Base-by-base conservation (phyloP, 2,888 invertebrate species). In the Erebia epiphron region DNA sequence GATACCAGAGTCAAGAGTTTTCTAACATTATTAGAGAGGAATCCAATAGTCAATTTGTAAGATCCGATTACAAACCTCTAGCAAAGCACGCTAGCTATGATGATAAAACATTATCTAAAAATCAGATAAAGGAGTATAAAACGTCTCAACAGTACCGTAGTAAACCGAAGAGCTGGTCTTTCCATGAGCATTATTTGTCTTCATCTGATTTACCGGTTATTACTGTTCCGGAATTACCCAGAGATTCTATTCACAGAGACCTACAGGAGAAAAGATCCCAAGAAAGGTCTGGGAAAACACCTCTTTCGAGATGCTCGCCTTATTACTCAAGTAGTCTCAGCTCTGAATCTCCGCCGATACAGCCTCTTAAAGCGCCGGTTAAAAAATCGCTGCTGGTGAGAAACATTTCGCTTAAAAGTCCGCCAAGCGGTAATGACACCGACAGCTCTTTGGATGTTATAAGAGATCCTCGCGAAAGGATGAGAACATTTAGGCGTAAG, bases 291-390 rank as follows among this genome's bases (percentile, higher is more conserved):
- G 94, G 89, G 56, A 94, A 95, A 80, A 93, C 93, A 16, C 94
- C 94, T 76, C 85, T 96, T 46, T 94, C 95, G 0, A 95, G 96
- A 82, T 96, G 96, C 80, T 96, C 96, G 1, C 96, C 96, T 0
- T 96, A 96, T 82, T 96, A 96, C 84, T 96, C 96, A 43, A 96
- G 96, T 80, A 96, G 96, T 79, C 87, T 96, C 56, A 96, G 96
- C 82, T 96, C 96, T 0, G 96, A 96, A 78, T 96, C 96, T 41
- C 96, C 96, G 2, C 96, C 96, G 1, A 95, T 96, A 83, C 94
- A 95, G 71, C 94, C 95, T 49, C 93, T 95, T 63, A 95, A 96
- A 79, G 95, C 95, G 8, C 94, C 95, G 0, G 95, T 95, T 18
- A 96, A 96, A 84, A 95, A 95, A 67, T 95, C 95, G 0, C 80